Evolutionary conservation across 2,113 vertebrate species (phyloP), one percentile per base, ranked within the genome.

Genomic region (Gambusia affinis): DNA sequence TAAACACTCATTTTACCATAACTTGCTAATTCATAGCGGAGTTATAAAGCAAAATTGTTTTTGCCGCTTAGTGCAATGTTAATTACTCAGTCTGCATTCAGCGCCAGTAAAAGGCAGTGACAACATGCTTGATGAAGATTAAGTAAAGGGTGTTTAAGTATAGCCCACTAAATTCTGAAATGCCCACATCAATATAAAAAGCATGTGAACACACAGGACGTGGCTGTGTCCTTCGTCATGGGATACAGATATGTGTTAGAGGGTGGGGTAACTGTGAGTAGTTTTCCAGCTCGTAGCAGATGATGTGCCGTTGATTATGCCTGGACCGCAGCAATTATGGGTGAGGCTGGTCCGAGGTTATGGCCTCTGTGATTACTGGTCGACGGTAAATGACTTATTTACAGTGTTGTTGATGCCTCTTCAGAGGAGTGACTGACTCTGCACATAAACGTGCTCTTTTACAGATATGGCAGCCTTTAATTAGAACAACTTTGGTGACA

Each of bases 231-330:
- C 60, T 73, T 30, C 67, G 51, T 75, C 63, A 61, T 76, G 33
- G 67, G 72, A 78, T 70, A 71, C 69, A 35, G 71, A n/a, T 64
- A 42, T 51, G 31, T 79, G 79, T 79, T 76, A 67, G 77, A 74
- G 89, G 87, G 89, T 79, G 88, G 85, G 79, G 88, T 79, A 79
- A 76, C 79, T 83, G 70, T 80, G 70, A 92, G 89, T 86, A 77
- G 68, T 92, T 93, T 91, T 88, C 86, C 92, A 90, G 87, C 88
- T 89, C 70, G 67, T 82, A 88, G 85, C 81, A 84, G 80, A 90
- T 90, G 82, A 94, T 92, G 86, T 87, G 90, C 86, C 87, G 91
- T 90, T 92, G 92, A 91, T 91, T 90, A 88, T 72, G 12, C 51
- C 80, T 39, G 75, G 84, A 80, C 88, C 79, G 54, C 89, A 88